Percentiles rank a stretch among this genome's conserved stretches.
Conservation (phyloP, 1,140 invertebrate species). For the Ceratosolen fusciceps region DNA sequence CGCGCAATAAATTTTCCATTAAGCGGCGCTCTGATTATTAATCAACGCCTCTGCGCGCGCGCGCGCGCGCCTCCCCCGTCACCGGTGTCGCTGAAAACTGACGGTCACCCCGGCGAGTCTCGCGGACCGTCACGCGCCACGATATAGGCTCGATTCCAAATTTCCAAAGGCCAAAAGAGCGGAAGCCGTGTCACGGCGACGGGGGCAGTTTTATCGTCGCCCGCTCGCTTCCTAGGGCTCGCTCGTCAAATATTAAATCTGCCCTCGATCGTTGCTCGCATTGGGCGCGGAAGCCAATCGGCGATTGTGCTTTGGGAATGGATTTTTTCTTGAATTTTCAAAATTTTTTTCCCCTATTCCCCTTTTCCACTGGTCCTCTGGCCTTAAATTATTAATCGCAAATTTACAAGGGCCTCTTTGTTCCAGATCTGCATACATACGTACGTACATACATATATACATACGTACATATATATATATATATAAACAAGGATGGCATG, state of each 20-base stretch:
- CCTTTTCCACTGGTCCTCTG: too few species aligned
- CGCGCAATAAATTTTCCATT: conserved; percentile 42
- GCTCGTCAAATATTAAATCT: not conserved
- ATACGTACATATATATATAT: too few species aligned
- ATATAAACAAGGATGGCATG: too few species aligned
- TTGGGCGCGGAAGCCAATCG: not conserved
- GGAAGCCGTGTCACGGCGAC: not conserved
- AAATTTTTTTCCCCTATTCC: too few species aligned
- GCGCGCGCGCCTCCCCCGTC: too few species aligned
- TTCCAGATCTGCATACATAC: too few species aligned
- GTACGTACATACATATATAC: too few species aligned
- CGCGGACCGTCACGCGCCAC: too few species aligned
- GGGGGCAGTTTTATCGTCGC: not conserved
- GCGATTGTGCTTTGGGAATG: not conserved
- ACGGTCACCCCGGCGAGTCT: not conserved
- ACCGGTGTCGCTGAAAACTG: not conserved
- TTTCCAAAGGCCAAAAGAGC: conserved; percentile 6
- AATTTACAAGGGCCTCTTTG: too few species aligned
- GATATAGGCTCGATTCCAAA: not conserved
- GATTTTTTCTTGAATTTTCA: too few species aligned
- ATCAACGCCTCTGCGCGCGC: too few species aligned
- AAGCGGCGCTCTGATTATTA: conserved; percentile 17
- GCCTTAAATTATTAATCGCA: too few species aligned
- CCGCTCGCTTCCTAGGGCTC: not conserved
- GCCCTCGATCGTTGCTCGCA: not conserved